Conservation (phyloP, 53 echinoderm and acorn worm species). For the Holothuria leucospilota region DNA sequence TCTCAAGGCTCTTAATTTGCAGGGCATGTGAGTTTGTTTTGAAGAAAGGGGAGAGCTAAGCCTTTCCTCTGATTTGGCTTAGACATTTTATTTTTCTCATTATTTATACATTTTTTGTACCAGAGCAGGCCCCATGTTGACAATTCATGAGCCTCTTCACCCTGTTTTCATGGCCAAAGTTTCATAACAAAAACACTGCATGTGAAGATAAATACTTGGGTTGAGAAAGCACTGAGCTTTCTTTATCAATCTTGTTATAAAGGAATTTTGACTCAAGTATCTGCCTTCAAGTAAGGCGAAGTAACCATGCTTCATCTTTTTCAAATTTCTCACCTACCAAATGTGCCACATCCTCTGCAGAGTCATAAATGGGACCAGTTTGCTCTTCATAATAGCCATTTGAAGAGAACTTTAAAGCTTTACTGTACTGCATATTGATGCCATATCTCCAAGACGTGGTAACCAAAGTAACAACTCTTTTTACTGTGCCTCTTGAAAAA, state of each 20-base stretch:
- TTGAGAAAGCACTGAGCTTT: conserved; percentile 1
- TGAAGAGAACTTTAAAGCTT: conserved; percentile 9
- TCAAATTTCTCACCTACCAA: not conserved
- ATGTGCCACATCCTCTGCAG: not conserved
- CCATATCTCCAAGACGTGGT: conserved; percentile 24
- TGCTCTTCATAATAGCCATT: not conserved
- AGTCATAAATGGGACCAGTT: not conserved
- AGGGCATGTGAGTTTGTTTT: not conserved
- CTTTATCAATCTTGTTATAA: conserved; percentile 3
- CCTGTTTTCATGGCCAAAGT: not conserved
- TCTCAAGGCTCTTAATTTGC: not conserved
- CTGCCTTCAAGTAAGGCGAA: not conserved
- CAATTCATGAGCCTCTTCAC: conserved; percentile 13
- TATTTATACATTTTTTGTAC: too few species aligned
- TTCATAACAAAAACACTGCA: not conserved
- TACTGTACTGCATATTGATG: not conserved
- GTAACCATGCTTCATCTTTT: not conserved
- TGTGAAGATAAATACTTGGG: not conserved
- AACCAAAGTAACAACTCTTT: not conserved
- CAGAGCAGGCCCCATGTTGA: not conserved
- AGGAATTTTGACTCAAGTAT: not conserved
- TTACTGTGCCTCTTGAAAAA: not conserved
- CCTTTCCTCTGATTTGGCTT: conserved; percentile 1
- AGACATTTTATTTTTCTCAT: not conserved
- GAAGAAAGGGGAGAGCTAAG: not conserved